Base-by-base conservation (phyloP, 2,888 invertebrate genomes). In the Parnassius smintheus region DNA sequence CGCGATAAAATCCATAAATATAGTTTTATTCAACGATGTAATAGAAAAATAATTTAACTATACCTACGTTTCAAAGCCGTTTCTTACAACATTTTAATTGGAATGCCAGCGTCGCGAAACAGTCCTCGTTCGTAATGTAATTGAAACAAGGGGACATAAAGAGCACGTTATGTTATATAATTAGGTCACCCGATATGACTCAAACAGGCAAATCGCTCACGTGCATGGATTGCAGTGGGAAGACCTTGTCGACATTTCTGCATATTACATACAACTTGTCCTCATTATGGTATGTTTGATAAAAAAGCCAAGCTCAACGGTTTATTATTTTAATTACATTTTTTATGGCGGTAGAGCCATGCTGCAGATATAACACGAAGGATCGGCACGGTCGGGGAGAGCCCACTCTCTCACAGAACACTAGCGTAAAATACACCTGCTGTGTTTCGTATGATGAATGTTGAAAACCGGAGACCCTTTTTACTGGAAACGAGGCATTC, bases 131-230 rank as follows among this genome's bases (percentile, higher is more conserved):
- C 42, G 60, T 13, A 45, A 42, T 56, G 50, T 52, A 52, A 57
- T 61, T 52, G 50, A 51, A 50, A 35, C 50, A 63, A 59, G 50
- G 62, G 50, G 52, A 45, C 52, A 64, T 59, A 64, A 59, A 64
- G 59, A 64, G 59, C 59, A 52, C 48, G 59, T 59, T 59, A 59
- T 52, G 13, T 48, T 56, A 44, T 52, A 46, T 12, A 64, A 67
- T 62, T 62, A 51, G 67, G 67, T 67, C 67, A 59, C 25, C 18
- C 55, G 57, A 62, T 65, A 58, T 56, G 63, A 64, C 41, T 59
- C 56, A 52, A 52, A 64, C 62, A 22, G 55, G 51, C 52, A 11
- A 60, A 49, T 48, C 45, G 42, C n/a, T 46, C 54, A 59, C 51
- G 25, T 57, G 61, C 56, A 59, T 52, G 52, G 63, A 55, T 59